Evolutionary conservation across 2,888 invertebrate genomes (phyloP).

Genomic region (Drosophila anceps): DNA sequence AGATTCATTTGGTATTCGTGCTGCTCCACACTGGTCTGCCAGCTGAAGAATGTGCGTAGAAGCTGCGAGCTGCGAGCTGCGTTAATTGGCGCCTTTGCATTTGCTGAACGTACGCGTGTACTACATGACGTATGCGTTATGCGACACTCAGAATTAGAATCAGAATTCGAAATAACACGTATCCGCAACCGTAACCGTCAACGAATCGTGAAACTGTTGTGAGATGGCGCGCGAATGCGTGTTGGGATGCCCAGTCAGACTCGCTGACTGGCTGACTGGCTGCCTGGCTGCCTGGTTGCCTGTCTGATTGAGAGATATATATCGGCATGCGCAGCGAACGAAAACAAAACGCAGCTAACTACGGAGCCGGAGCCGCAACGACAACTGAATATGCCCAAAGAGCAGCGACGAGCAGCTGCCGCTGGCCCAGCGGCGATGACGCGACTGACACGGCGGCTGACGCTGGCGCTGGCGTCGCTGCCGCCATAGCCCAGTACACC

Average conservation of each 20-base stretch:
- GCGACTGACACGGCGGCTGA: constrained; percentile 38
- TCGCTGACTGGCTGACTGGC: constrained; percentile 28
- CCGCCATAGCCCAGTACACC: constrained; percentile 14
- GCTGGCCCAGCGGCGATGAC: constrained; percentile 43
- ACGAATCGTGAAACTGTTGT: not conserved
- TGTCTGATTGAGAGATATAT: constrained; percentile 53
- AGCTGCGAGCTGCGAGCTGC: constrained; percentile 2
- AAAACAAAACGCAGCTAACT: constrained; percentile 55
- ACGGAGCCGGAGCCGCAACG: constrained; percentile 61
- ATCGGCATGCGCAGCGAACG: constrained; percentile 35
- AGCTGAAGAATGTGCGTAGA: constrained; percentile 43
- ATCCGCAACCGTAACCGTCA: constrained; percentile 25
- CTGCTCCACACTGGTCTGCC: constrained; percentile 33
- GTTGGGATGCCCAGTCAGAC: constrained; percentile 54
- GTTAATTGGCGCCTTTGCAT: constrained; percentile 44
- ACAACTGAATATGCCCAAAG: constrained; percentile 56
- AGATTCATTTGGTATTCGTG: constrained; percentile 62
- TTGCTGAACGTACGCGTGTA: constrained; percentile 25
- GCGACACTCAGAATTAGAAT: constrained; percentile 6
- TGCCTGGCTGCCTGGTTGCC: constrained; percentile 14
- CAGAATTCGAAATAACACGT: constrained; percentile 30
- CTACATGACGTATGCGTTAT: constrained; percentile 72
- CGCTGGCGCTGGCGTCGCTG: constrained; percentile 41
- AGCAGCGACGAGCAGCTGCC: constrained; percentile 52
- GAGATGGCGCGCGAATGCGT: constrained; percentile 40